Conservation (phyloP, 2,113 vertebrate species). For the Pluvialis apricaria region DNA sequence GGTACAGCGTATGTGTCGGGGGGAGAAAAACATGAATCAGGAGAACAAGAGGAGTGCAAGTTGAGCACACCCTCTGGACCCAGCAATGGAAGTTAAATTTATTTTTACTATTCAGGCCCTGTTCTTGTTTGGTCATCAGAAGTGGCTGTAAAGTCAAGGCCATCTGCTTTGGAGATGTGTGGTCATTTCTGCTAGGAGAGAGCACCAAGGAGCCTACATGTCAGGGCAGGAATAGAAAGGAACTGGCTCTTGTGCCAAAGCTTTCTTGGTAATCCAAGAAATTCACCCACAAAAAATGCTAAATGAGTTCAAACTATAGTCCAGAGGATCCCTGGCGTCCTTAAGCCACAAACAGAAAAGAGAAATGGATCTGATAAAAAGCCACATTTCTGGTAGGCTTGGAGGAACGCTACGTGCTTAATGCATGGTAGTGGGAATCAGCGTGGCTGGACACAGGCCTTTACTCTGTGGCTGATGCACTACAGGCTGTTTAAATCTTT, state of each 20-base stretch:
- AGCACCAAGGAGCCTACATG: not conserved
- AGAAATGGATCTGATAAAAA: constrained; percentile 30
- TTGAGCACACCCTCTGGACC: not conserved
- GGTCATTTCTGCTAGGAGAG: not conserved
- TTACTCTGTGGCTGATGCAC: not conserved
- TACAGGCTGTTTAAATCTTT: not conserved
- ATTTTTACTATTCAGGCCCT: not conserved
- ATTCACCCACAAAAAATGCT: not conserved
- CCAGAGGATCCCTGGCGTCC: not conserved
- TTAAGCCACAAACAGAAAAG: not conserved
- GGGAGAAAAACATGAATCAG: not conserved
- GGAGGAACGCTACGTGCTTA: not conserved
- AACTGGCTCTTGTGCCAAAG: not conserved
- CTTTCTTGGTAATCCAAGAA: constrained; percentile 34
- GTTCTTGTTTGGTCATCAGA: not conserved
- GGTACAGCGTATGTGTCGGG: not conserved
- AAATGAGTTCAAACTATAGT: not conserved
- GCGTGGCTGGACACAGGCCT: not conserved
- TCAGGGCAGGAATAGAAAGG: not conserved
- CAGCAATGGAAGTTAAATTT: not conserved
- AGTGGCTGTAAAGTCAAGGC: not conserved
- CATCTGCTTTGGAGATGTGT: not conserved
- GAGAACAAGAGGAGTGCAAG: not conserved
- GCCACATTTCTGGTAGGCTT: not conserved
- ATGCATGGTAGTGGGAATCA: not conserved